Evolutionary conservation across 2,113 vertebrate genomes (phyloP), one percentile per base, ranked within the genome.

Genomic region (Ellobius talpinus): DNA sequence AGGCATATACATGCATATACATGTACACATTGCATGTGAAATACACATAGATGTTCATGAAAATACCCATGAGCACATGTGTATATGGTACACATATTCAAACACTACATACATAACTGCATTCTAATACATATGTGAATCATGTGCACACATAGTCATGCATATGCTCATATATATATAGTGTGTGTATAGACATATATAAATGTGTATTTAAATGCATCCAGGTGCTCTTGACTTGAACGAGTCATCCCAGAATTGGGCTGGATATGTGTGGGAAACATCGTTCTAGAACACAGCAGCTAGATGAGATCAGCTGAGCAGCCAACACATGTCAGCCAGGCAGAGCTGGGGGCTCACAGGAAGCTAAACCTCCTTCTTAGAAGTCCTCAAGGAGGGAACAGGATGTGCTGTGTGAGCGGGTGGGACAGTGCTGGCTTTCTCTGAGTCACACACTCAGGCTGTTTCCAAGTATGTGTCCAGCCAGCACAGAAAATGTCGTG

Each of bases 391-490:
- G 81, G 88, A 63, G 68, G 73, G 82, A 55, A 84, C 68, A 47
- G 72, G 92, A 66, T 10, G 50, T 52, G 94, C 58, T 90, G 17
- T 68, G 91, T 11, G 88, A 65, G 72, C 0, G 65, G 74, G 66
- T 21, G 84, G 84, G 85, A 93, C 4, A 33, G 89, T 0, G 1
- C 31, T 0, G 12, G 77, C 78, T 86, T 81, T 90, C 55, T 87
- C 74, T 97, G 96, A 97, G 88, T 97, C 97, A 96, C 73, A 47
- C 0, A 0, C 39, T 24, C n/a, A n/a, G 58, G 82, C 92, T 97
- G 97, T 88, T 98, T 96, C 73, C 52, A 97, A 97, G 96, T 91
- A 93, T 0, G 23, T 2, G 65, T 90, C 21, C n/a, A 9, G 31
- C 85, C 17, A 11, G 92, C 12, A 50, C 33, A 33, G 87, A 47